A percentile compares a stretch with the other conserved stretches of the same genome.
These are phyloP conservation scores for Orussus abietinus DNA, from an alignment of 1,140 invertebrate species.

Conservation along the genomic window DNA sequence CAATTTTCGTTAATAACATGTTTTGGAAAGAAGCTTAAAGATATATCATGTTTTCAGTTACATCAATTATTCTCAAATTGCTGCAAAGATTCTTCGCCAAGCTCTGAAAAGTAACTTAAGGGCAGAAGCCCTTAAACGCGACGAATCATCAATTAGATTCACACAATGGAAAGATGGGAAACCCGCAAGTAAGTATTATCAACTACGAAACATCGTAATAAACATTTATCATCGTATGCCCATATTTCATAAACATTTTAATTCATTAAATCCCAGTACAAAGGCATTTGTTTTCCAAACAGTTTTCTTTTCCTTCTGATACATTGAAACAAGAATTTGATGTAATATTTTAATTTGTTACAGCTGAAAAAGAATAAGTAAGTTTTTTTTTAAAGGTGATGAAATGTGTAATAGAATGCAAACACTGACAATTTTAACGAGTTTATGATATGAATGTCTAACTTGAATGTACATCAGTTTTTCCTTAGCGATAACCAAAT, in stretches of 20 bases:
- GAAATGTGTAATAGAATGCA: constrained; percentile 8
- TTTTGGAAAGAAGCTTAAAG: constrained; percentile 8
- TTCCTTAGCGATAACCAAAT: constrained; percentile 2
- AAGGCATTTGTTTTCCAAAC: background rate
- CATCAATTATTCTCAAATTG: constrained; percentile 89
- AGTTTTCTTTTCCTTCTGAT: constrained; percentile 3
- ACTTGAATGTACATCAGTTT: constrained; percentile 7
- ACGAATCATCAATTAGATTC: constrained; percentile 71
- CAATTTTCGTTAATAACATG: constrained; percentile 14
- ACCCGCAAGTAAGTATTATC: constrained; percentile 70
- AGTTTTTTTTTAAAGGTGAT: constrained; percentile 19
- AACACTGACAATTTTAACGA: constrained; percentile 8
- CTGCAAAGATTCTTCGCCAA: constrained; percentile 73
- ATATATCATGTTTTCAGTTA: constrained; percentile 64
- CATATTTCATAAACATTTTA: constrained; percentile 5
- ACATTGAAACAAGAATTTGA: constrained; percentile 8
- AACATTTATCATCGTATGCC: constrained; percentile 5
- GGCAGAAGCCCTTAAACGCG: constrained; percentile 71
- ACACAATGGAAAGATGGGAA: constrained; percentile 84
- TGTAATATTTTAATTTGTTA: constrained; percentile 21
- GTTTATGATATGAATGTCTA: constrained; percentile 1
- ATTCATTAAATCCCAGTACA: constrained; percentile 3
- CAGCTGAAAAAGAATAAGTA: constrained; percentile 36
- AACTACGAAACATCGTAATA: too few relatives aligned
- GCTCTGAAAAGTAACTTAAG: constrained; percentile 71